These are phyloP conservation scores for Entomyzon cyanotis DNA, from an alignment of 2,113 vertebrate genomes.

Conservation along the genomic window DNA sequence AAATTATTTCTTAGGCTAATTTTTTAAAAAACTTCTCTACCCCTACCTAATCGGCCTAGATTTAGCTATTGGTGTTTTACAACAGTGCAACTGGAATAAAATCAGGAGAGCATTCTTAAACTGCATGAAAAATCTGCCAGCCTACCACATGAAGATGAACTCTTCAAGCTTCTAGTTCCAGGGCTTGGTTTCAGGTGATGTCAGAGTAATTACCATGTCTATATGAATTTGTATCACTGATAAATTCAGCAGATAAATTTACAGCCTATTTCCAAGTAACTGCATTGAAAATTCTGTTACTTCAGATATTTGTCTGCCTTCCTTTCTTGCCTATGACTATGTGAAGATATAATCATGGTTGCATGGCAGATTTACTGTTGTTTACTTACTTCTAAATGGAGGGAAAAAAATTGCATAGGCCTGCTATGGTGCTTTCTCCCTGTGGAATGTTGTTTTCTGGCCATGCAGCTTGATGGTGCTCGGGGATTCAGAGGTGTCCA, in stretches of 20 bases:
- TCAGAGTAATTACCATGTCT: background rate
- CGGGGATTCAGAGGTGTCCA: background rate
- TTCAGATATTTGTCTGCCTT: background rate
- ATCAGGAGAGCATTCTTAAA: background rate
- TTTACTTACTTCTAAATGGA: background rate
- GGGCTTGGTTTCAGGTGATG: background rate
- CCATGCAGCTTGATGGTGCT: fast-evolving
- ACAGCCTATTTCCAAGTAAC: background rate
- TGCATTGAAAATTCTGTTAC: background rate
- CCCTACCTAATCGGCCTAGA: background rate
- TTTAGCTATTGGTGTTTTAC: background rate
- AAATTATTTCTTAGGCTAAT: background rate
- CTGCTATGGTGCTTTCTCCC: background rate
- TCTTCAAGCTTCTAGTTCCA: background rate
- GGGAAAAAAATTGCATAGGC: background rate
- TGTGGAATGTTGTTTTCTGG: background rate
- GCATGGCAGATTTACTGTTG: background rate
- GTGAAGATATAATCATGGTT: background rate
- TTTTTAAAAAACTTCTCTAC: background rate
- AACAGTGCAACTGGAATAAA: background rate
- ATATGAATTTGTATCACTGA: background rate
- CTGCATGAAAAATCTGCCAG: background rate
- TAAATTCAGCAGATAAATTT: background rate
- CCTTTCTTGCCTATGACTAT: background rate
- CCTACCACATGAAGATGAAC: background rate